Evolutionary conservation across 2,888 invertebrate genomes (phyloP), one percentile per base, ranked within the genome.

Genomic region (Lochmaea capreae): DNA sequence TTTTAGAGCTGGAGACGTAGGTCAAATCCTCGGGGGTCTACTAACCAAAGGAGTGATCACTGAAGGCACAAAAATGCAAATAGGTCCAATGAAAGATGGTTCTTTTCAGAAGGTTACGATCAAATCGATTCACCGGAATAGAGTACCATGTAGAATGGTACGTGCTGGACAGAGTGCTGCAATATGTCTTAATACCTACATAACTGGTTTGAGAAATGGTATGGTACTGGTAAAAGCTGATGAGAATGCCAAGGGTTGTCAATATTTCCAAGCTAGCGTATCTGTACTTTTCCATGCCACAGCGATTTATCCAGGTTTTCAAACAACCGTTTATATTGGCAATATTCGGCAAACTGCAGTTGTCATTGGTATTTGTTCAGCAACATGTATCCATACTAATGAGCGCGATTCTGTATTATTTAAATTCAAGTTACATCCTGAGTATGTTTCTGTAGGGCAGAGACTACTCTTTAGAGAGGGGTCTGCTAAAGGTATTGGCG

Each of bases 261-360:
- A 90, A 16, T 92, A 89, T 81, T 92, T 92, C 79, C 92, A 92
- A 88, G 98, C 98, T 0, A 94, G 93, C 65, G 93, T 99, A 0
- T 93, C 94, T 54, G 93, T 99, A 0, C 89, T 98, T n/a, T 94
- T 94, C 77, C 97, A 97, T 85, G 92, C 95, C 0, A 95, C 94
- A 0, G 92, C 93, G 14, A 95, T 97, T 75, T 93, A 91, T 77
- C 92, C 93, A 5, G 96, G 96, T 42, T 96, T 95, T 86, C 95
- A 96, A 87, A 95, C 97, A 22, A 98, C 98, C 0, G 94, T 98
- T 0, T 97, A 98, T 86, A 95, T 98, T 67, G 98, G 97, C 0
- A 98, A 97, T 82, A 95, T 99, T 9, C 89, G 98, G 0, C 98
- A 98, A 88, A 98, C 98, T 0, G 98, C 96, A n/a, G 92, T 95